Conservation (phyloP, 1,140 invertebrate species). For the Ephestia elutella region DNA sequence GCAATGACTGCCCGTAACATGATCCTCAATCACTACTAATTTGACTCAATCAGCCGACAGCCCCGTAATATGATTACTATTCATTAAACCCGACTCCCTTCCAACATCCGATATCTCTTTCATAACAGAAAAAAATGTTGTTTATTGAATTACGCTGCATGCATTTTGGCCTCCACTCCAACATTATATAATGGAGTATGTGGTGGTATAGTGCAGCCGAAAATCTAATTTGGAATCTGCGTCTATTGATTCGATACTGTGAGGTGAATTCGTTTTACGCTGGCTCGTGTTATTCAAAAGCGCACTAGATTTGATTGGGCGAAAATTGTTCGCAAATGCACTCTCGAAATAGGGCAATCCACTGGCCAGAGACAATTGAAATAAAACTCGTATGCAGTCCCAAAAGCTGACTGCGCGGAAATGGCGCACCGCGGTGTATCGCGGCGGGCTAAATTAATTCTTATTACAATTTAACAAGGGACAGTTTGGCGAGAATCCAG, state of each 20-base stretch:
- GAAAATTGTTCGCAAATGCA: conserved; percentile 48
- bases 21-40: conserved; percentile 53
- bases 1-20: conserved; percentile 36
- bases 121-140: neutral
- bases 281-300: conserved; percentile 22
- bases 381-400: conserved; percentile 50
- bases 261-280: neutral
- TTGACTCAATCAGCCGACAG: conserved; percentile 47
- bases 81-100: conserved; percentile 18
- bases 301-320: conserved; percentile 36
- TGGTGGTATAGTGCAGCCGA: neutral
- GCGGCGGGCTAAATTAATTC: conserved; percentile 32
- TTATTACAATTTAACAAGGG: conserved; percentile 28
- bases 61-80: conserved; percentile 36
- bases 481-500: conserved; percentile 28
- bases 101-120: conserved; percentile 1
- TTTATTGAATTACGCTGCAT: conserved; percentile 7
- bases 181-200: neutral
- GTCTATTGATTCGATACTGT: neutral
- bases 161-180: neutral
- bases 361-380: conserved; percentile 66
- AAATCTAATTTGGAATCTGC: neutral
- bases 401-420: conserved; percentile 19
- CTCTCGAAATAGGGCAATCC: conserved; percentile 64
- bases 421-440: conserved; percentile 23